Conservation (phyloP, 2,888 invertebrate species). For the Unio pictorum region DNA sequence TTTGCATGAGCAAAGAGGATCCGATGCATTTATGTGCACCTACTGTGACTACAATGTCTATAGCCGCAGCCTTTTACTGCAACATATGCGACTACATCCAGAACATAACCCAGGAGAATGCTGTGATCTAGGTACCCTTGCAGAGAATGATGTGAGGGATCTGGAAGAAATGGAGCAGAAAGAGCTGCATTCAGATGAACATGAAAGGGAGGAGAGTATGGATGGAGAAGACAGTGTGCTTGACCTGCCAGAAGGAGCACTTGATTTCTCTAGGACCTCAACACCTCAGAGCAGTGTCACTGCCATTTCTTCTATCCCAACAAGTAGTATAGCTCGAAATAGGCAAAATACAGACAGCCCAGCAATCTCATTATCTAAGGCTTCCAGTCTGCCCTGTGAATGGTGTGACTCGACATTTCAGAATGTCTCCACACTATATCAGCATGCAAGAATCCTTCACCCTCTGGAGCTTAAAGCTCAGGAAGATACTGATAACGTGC, state of each 20-base stretch:
- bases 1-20: slow-evolving; percentile 51
- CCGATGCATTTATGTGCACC: slow-evolving; percentile 50
- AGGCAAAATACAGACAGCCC: background rate
- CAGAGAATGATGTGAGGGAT: slow-evolving; percentile 26
- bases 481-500: slow-evolving; percentile 45
- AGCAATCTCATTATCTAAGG: too few relatives aligned
- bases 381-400: slow-evolving; percentile 49
- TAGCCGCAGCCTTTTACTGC: slow-evolving; percentile 51
- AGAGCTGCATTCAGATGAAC: slow-evolving; percentile 23
- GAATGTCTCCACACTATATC: slow-evolving; percentile 59
- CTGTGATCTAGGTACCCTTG: slow-evolving; percentile 26
- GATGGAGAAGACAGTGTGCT: slow-evolving; percentile 32
- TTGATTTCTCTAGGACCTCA: slow-evolving; percentile 11
- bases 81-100: slow-evolving; percentile 59
- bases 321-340: slow-evolving; percentile 11
- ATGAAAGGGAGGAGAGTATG: slow-evolving; percentile 22
- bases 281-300: slow-evolving; percentile 2
- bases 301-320: slow-evolving; percentile 6
- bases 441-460: slow-evolving; percentile 59
- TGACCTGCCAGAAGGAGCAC: slow-evolving; percentile 9
- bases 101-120: slow-evolving; percentile 57
- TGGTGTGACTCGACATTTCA: slow-evolving; percentile 63
- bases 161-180: slow-evolving; percentile 35
- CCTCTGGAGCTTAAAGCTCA: slow-evolving; percentile 56
- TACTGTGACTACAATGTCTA: slow-evolving; percentile 60